Conservation (phyloP, 2,888 invertebrate genomes). For the Dynastes tityus region DNA sequence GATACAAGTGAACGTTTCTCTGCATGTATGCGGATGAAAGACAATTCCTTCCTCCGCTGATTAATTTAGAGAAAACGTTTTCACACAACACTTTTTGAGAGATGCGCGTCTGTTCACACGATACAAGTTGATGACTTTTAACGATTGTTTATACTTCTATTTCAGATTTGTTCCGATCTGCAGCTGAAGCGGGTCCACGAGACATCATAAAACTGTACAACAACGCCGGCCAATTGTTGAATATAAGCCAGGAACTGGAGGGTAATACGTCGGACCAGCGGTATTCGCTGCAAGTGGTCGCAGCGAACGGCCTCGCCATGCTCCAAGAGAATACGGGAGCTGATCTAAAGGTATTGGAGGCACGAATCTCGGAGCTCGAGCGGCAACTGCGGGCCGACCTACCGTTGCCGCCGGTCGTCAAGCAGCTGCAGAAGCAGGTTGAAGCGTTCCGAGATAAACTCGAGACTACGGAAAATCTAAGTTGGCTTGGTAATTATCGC, state of each 20-base stretch:
- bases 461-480: conserved; percentile 76
- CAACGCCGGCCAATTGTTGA: conserved; percentile 75
- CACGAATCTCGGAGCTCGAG: conserved; percentile 74
- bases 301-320: conserved; percentile 69
- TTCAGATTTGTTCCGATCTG: conserved; percentile 78
- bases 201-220: conserved; percentile 79
- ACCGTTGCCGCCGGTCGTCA: conserved; percentile 72
- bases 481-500: conserved; percentile 75
- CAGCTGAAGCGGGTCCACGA: conserved; percentile 78
- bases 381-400: conserved; percentile 73
- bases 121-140: too few species aligned
- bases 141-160: conserved; percentile 13
- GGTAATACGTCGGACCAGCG: conserved; percentile 74
- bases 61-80: too few species aligned
- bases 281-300: conserved; percentile 70
- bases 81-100: too few species aligned
- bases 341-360: conserved; percentile 74
- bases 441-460: conserved; percentile 75
- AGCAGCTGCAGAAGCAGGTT: conserved; percentile 75
- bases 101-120: too few species aligned
- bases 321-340: conserved; percentile 69
- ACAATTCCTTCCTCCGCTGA: too few species aligned
- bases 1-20: too few species aligned
- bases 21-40: too few species aligned
- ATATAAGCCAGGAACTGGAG: conserved; percentile 75